These are phyloP conservation scores for Artemia franciscana DNA, from an alignment of 1,140 invertebrate species.

Conservation along the genomic window DNA sequence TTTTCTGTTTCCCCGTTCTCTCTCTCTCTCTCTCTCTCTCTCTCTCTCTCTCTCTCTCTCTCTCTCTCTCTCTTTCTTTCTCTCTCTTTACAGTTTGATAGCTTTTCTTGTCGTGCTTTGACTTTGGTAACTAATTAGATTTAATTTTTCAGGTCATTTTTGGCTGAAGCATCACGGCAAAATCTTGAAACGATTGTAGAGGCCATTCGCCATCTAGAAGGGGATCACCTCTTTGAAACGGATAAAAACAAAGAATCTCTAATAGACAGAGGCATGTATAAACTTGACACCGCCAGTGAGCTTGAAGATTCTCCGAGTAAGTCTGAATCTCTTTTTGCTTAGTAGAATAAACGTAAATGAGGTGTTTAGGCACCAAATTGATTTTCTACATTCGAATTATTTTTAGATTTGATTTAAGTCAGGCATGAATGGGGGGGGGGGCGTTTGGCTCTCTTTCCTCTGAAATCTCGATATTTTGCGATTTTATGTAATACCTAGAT, in stretches of 20 bases:
- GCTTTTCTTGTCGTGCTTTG: not conserved
- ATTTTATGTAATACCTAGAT: too few species aligned
- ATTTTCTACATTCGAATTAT: not conserved
- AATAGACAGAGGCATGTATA: not conserved
- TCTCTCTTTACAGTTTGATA: too few species aligned
- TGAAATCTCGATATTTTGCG: too few species aligned
- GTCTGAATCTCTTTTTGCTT: not conserved
- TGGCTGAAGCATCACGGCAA: conserved; percentile 58
- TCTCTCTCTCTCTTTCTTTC: too few species aligned
- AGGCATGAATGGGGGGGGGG: not conserved
- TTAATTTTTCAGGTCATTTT: conserved; percentile 29
- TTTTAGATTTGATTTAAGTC: not conserved
- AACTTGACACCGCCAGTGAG: not conserved
- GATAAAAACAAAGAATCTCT: not conserved
- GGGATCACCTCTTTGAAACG: conserved; percentile 56
- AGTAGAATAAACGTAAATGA: not conserved
- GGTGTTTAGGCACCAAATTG: not conserved
- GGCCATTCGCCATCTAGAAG: conserved; percentile 85
- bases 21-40: too few species aligned
- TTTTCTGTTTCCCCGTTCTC: too few species aligned
- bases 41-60: too few species aligned
- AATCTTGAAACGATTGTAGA: conserved; percentile 94
- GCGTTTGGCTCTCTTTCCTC: not conserved
- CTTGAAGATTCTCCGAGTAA: not conserved
- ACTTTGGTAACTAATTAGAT: conserved; percentile 3